Base-by-base conservation (phyloP, 2,113 vertebrate species). In the Zosterops japonicus region DNA sequence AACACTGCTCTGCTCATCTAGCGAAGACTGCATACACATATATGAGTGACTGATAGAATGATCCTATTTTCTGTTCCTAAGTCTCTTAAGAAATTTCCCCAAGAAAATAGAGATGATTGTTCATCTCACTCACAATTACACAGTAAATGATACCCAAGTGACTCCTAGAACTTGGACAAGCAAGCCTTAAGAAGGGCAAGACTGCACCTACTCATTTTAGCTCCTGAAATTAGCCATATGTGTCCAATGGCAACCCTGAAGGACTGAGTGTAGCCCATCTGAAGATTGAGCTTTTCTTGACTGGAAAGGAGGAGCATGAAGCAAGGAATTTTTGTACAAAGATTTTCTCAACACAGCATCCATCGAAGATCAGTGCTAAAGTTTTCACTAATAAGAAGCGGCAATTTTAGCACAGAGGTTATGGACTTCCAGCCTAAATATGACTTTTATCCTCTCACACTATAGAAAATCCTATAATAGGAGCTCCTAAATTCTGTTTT, bases 1-100 rank as follows among this genome's bases (percentile, higher is more conserved):
- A 65, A 9, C 71, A 42, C 57, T 21, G 21, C 16, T 81, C 25
- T 33, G 35, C 17, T 88, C n/a, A 29, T 17, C 68, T 1, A 0
- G 63, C 23, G 29, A 23, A 49, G 19, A 25, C 35, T 5, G 20
- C 12, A 39, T 0, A 0, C 6, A 11, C 1, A 0, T 1, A 1
- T 7, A 27, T 18, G 17, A 50, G 41, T 1, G 4, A 75, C 33
- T 29, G 36, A 52, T 2, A 57, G 9, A 76, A 46, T 8, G 8
- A 52, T 12, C 12, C 71, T 56, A 25, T 3, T 47, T 22, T 72
- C 46, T 61, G 5, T 21, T 89, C 31, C 23, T 50, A 46, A 21
- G 18, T 8, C n/a, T 87, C n/a, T 14, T 33, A 75, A 23, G 28
- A 74, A 12, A 74, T 63, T 47, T 70, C 35, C n/a, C 28, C 22